phyloP scores from a whole-genome alignment of 2,113 vertebrate genomes.

The Leptobrachium leishanense region DNA sequence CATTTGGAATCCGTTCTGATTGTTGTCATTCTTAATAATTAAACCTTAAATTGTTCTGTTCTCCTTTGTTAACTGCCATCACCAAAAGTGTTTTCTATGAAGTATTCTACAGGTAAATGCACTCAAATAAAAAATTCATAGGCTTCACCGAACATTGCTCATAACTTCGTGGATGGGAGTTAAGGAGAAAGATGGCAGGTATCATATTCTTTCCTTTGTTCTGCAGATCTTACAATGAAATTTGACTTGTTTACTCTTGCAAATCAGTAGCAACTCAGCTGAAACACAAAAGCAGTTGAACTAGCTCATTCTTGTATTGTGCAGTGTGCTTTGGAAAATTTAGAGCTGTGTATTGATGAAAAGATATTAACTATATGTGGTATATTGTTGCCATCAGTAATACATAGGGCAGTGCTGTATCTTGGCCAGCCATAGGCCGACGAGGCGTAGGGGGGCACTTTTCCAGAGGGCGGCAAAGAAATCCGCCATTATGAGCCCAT shows the following conservation, averaged over 20 bases:
- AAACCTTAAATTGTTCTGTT: not conserved
- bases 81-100: not conserved
- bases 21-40: not conserved
- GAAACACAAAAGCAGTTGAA: not conserved
- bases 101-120: not conserved
- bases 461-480: too few species aligned
- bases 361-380: conserved; percentile 55
- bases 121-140: not conserved
- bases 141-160: not conserved
- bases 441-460: too few species aligned
- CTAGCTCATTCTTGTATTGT: not conserved
- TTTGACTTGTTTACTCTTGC: not conserved
- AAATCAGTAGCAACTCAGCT: not conserved
- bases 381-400: too few species aligned
- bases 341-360: conserved; percentile 52
- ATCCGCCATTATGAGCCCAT: too few species aligned
- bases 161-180: not conserved
- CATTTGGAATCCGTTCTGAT: too few species aligned
- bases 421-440: too few species aligned
- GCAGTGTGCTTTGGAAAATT: not conserved
- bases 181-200: not conserved
- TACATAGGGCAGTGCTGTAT: too few species aligned
- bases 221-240: not conserved
- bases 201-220: not conserved
- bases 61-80: not conserved